Evolutionary conservation across 2,113 vertebrate genomes (phyloP).

Genomic region (Tupaia tana): DNA sequence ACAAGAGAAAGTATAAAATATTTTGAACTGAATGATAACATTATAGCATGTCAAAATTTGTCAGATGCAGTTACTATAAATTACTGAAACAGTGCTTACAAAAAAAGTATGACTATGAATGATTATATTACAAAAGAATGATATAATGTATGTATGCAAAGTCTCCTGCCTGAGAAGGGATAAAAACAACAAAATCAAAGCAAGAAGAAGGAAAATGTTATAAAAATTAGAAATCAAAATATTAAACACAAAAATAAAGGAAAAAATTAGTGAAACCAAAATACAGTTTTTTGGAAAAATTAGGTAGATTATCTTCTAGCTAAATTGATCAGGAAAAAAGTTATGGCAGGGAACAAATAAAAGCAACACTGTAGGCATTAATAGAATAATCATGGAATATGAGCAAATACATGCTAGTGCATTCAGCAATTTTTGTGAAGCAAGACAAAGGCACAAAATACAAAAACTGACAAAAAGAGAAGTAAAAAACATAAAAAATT

Average conservation of each 20-base stretch:
- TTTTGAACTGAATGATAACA: background rate
- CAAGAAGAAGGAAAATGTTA: background rate
- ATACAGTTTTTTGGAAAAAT: background rate
- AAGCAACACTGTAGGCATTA: background rate
- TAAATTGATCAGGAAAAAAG: background rate
- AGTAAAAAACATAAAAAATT: constrained; percentile 11
- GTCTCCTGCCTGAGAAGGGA: background rate
- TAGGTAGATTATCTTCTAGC: background rate
- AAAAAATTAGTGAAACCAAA: background rate
- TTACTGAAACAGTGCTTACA: background rate
- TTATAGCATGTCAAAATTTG: background rate
- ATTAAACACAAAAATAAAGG: background rate
- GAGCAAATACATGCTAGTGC: background rate
- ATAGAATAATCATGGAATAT: background rate
- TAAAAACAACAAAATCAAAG: background rate
- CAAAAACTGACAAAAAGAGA: background rate
- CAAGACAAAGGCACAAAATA: background rate
- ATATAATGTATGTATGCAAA: background rate
- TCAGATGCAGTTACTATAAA: background rate
- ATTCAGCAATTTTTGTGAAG: background rate
- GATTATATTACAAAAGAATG: background rate
- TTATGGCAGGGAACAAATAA: background rate
- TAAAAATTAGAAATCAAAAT: background rate
- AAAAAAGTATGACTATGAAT: background rate
- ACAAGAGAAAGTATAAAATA: background rate